phyloP scores from a whole-genome alignment of 1,140 invertebrate genomes.

The Agraylea sexmaculata region DNA sequence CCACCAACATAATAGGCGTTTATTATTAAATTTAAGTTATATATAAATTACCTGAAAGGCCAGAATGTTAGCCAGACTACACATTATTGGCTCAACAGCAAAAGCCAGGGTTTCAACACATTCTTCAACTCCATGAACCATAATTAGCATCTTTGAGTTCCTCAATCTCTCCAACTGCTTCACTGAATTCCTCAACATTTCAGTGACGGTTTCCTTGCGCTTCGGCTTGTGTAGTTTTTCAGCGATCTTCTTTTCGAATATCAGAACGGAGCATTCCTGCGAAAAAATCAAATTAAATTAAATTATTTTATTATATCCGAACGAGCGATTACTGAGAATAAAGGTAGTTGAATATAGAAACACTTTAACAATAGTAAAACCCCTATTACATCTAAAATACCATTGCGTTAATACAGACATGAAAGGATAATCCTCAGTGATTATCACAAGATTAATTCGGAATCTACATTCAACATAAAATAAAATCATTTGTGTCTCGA shows the following conservation, averaged over 20 bases:
- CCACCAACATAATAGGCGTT: too few relatives aligned
- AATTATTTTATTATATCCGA: slow-evolving; percentile 11
- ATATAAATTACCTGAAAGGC: slow-evolving; percentile 50
- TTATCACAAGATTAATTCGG: too few relatives aligned
- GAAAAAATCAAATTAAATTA: slow-evolving; percentile 28
- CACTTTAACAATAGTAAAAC: too few relatives aligned
- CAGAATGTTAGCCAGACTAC: slow-evolving; percentile 78
- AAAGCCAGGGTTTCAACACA: slow-evolving; percentile 81
- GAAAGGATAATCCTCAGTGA: too few relatives aligned
- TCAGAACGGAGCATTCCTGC: slow-evolving; percentile 90
- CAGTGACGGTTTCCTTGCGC: slow-evolving; percentile 81
- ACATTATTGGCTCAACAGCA: slow-evolving; percentile 78
- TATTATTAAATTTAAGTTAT: slow-evolving; percentile 1
- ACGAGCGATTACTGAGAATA: too few relatives aligned
- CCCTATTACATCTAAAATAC: too few relatives aligned
- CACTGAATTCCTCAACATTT: slow-evolving; percentile 74
- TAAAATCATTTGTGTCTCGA: too few relatives aligned
- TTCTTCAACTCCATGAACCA: slow-evolving; percentile 67
- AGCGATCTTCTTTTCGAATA: slow-evolving; percentile 88
- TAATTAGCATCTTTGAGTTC: slow-evolving; percentile 73
- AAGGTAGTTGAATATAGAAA: too few relatives aligned
- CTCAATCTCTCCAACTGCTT: slow-evolving; percentile 71
- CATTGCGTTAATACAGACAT: too few relatives aligned
- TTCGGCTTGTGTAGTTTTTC: slow-evolving; percentile 93
- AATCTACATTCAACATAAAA: too few relatives aligned